phyloP scores from a whole-genome alignment of 2,888 invertebrate genomes.

The Petrophora chlorosata region DNA sequence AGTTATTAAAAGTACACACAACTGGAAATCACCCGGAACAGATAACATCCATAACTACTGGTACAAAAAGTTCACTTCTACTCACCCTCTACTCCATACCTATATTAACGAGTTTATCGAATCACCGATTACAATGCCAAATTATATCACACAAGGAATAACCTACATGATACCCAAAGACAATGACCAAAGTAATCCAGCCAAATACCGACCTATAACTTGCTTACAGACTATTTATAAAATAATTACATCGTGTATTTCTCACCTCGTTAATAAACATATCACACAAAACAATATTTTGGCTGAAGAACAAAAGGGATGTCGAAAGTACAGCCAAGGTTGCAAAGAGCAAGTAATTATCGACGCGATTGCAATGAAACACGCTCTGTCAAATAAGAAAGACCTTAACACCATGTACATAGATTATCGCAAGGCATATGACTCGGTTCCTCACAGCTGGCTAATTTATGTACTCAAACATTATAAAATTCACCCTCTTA shows the following conservation, averaged over 20 bases:
- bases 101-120: not conserved
- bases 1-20: not conserved
- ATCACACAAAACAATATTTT: not conserved
- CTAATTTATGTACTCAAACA: conserved; percentile 15
- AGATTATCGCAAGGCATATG: not conserved
- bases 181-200: not conserved
- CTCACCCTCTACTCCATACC: not conserved
- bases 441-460: not conserved
- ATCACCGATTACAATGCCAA: not conserved
- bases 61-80: not conserved
- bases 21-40: not conserved
- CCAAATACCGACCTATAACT: conserved; percentile 1
- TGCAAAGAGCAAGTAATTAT: conserved; percentile 24
- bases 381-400: not conserved
- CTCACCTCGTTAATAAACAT: not conserved
- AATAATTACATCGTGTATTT: not conserved
- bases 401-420: conserved; percentile 14
- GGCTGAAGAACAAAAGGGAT: not conserved
- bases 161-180: conserved; percentile 6
- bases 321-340: conserved; percentile 16
- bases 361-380: conserved; percentile 10
- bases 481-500: not conserved
- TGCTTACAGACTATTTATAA: conserved; percentile 4
- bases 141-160: not conserved
- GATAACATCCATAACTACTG: conserved; percentile 1